A percentile compares a stretch with the other conserved stretches of the same genome.
phyloP scores from a whole-genome alignment of 92 coral and sea anemone genomes.

The Bergia sp. region DNA sequence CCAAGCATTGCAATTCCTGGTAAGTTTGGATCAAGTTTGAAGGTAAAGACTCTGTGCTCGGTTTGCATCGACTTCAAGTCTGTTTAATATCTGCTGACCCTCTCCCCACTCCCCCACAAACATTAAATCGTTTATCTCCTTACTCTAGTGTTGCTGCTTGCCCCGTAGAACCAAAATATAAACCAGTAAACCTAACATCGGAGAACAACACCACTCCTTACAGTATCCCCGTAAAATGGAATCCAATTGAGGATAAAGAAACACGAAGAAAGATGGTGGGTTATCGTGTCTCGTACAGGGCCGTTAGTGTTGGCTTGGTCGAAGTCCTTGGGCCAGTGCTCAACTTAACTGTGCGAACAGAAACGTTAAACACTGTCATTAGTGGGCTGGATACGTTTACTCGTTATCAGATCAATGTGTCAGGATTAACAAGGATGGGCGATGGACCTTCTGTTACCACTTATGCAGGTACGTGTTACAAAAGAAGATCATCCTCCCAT shows the following conservation, averaged over 20 bases:
- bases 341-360: conserved; percentile 57
- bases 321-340: conserved; percentile 47
- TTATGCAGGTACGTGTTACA: conserved; percentile 48
- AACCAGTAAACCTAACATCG: conserved; percentile 66
- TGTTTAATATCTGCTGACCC: too few species aligned
- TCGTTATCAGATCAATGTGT: conserved; percentile 63
- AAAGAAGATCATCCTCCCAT: background rate
- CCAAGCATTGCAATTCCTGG: background rate
- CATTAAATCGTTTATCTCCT: background rate
- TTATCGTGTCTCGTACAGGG: conserved; percentile 63
- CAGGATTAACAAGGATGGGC: conserved; percentile 66
- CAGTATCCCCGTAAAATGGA: conserved; percentile 62
- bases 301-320: conserved; percentile 65
- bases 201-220: conserved; percentile 64
- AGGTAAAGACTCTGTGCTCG: background rate
- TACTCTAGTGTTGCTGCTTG: background rate
- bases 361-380: conserved; percentile 29
- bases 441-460: conserved; percentile 63
- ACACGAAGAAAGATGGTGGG: conserved; percentile 57
- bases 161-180: conserved; percentile 52
- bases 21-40: background rate
- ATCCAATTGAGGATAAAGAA: conserved; percentile 50
- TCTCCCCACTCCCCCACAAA: too few species aligned
- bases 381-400: conserved; percentile 48
- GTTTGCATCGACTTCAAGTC: background rate